Base-by-base conservation (phyloP, 2,888 invertebrate genomes). In the Platerodrilus igneus region DNA sequence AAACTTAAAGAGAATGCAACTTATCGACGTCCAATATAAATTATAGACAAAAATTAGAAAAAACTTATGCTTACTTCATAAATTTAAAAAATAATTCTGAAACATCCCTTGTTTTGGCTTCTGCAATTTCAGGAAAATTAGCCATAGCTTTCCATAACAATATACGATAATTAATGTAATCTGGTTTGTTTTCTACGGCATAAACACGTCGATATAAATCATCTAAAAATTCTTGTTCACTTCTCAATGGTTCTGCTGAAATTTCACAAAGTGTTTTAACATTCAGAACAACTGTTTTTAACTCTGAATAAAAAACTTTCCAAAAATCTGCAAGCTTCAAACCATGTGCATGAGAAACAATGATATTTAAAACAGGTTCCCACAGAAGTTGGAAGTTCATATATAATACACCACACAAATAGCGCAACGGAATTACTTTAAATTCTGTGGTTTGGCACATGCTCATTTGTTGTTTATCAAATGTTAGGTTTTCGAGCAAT, bases 331-430 rank as follows among this genome's bases (percentile, higher is more conserved):
- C 68, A 1, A 68, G 57, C 1, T 71, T 59, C 56, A 83, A 63
- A 1, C 77, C 74, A 55, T 73, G 74, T 0, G 88, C 86, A 60
- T 86, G 86, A 0, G 83, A 76, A 2, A 81, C 76, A 28, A 95
- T 79, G 22, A 92, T 73, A 57, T 85, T 79, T 9, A 76, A 72
- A 0, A 86, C 73, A 1, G 93, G 90, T 45, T 86, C 83, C 95
- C 95, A 95, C 0, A 96, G 64, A 8, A 91, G 70, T 52, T 87
- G 85, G 58, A 96, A 94, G 63, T 94, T 94, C 11, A 86, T 74
- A 63, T 86, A 88, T 30, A 94, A 70, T 41, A 81, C 76, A 2
- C 94, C 92, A 18, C 94, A 73, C 56, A 94, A 74, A 57, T 86
- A 91, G 44, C 82, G 75, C 11, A 96, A 61, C 0, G 85, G 79